phyloP scores from a whole-genome alignment of 2,888 invertebrate genomes.

The Coremacera marginata region DNA sequence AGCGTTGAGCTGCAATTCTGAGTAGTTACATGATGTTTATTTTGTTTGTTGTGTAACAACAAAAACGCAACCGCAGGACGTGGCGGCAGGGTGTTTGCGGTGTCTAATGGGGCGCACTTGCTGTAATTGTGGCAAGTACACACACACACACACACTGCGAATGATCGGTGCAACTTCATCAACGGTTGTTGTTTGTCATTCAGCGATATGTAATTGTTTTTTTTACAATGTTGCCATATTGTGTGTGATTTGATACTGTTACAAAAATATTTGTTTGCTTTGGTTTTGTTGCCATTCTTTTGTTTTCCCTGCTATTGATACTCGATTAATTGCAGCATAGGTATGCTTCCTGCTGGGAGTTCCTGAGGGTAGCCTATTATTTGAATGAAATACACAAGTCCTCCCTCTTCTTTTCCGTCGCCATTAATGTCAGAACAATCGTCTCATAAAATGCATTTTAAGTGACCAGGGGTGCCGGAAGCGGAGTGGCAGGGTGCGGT shows the following conservation, averaged over 20 bases:
- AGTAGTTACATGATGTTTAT: slow-evolving; percentile 46
- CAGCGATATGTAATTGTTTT: slow-evolving; percentile 46
- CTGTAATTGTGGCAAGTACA: slow-evolving; percentile 5
- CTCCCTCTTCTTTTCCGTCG: neutral
- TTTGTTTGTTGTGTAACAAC: slow-evolving; percentile 46
- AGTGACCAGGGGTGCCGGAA: too few relatives aligned
- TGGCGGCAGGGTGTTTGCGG: slow-evolving; percentile 28
- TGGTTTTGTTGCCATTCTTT: slow-evolving; percentile 35
- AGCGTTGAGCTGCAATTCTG: slow-evolving; percentile 48
- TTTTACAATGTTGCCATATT: slow-evolving; percentile 28
- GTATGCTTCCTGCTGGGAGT: neutral
- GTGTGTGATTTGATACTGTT: slow-evolving; percentile 31
- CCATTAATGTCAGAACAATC: neutral
- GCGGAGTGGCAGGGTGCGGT: too few relatives aligned
- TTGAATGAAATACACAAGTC: neutral
- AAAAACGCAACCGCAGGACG: slow-evolving; percentile 45
- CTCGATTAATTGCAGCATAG: neutral
- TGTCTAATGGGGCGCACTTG: slow-evolving; percentile 29
- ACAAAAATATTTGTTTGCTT: slow-evolving; percentile 47
- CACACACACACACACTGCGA: neutral
- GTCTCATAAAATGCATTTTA: too few relatives aligned
- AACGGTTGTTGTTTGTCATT: slow-evolving; percentile 43
- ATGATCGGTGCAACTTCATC: neutral
- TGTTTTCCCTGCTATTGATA: slow-evolving; percentile 19
- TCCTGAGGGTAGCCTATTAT: neutral